A percentile compares a stretch with the other conserved stretches of the same genome.
These are phyloP conservation scores for Leptobrachium ailaonicum DNA, from an alignment of 2,113 vertebrate genomes.

Conservation along the genomic window DNA sequence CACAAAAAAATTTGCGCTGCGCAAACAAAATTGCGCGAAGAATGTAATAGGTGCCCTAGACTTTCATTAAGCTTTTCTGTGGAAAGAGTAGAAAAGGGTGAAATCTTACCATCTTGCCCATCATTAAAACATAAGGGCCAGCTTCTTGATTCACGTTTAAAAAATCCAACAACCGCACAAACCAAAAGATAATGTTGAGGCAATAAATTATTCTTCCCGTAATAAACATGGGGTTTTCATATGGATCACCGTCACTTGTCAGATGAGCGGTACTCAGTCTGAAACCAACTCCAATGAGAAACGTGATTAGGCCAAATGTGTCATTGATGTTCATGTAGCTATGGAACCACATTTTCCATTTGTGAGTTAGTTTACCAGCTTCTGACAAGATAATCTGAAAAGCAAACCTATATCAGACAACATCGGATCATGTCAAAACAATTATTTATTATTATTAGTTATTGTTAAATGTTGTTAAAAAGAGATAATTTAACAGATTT, in stretches of 20 bases:
- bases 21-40: too few relatives aligned
- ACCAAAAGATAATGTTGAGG: slow-evolving; percentile 99
- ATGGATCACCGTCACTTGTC: slow-evolving; percentile 62
- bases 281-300: slow-evolving; percentile 90
- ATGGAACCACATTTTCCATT: slow-evolving; percentile 94
- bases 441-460: too few relatives aligned
- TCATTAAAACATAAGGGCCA: slow-evolving; percentile 98
- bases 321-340: slow-evolving; percentile 95
- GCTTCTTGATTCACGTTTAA: slow-evolving; percentile 96
- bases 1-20: too few relatives aligned
- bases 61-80: too few relatives aligned
- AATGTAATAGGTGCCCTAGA: too few relatives aligned
- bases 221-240: slow-evolving; percentile 69
- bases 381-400: slow-evolving; percentile 95
- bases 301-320: slow-evolving; percentile 88
- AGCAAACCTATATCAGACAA: slow-evolving; percentile 40
- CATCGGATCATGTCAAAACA: too few relatives aligned
- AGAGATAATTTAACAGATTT: too few relatives aligned
- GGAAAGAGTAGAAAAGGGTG: not conserved
- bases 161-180: slow-evolving; percentile 92
- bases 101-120: slow-evolving; percentile 94
- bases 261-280: slow-evolving; percentile 78
- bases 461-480: too few relatives aligned
- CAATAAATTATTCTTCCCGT: slow-evolving; percentile 90
- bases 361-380: slow-evolving; percentile 93